Evolutionary conservation across 1,140 invertebrate species (phyloP), one percentile per base, ranked within the genome.

Genomic region (Euwallacea similis): DNA sequence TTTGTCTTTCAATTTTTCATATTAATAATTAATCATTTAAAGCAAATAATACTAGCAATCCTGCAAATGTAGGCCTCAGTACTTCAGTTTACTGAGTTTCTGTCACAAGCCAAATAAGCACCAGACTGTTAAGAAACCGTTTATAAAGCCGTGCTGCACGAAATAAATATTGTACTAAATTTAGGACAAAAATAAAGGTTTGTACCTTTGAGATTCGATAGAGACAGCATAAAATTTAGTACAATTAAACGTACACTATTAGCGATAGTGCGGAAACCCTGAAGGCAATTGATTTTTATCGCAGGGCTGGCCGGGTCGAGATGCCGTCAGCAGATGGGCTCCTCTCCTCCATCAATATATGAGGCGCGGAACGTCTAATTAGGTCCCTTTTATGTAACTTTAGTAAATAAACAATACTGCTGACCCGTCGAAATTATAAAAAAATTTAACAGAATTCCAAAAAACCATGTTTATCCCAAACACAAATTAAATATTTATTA

Each of bases 241-340:
- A 61, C 59, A 61, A 61, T 61, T 61, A 15, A 15, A 33, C 21
- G 11, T 13, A 15, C 46, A 50, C 2, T 56, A 8, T 9, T 56
- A n/a, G 8, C 2, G 11, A 6, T 21, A 33, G 41, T 64, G 56
- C 16, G 42, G 8, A 13, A 46, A 46, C 65, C 10, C 55, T 47
- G 58, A 11, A 9, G 47, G 69, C 69, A 71, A 71, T 71, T 71
- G 69, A 71, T 71, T 71, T 71, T 71, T 71, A 71, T 71, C 69
- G 63, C 55, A 53, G 61, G 63, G 61, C 62, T 70, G 60, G 21
- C 63, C 50, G 11, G 33, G n/a, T 46, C 58, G 42, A 54, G 41
- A 2, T 44, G 41, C 60, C 42, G 56, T 7, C 7, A 4, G n/a
- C 13, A 55, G 21, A 8, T 55, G 8, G 7, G 21, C 21, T 50